These are phyloP conservation scores for Microctonus aethiopoides DNA, from an alignment of 2,888 invertebrate genomes.

Conservation along the genomic window DNA sequence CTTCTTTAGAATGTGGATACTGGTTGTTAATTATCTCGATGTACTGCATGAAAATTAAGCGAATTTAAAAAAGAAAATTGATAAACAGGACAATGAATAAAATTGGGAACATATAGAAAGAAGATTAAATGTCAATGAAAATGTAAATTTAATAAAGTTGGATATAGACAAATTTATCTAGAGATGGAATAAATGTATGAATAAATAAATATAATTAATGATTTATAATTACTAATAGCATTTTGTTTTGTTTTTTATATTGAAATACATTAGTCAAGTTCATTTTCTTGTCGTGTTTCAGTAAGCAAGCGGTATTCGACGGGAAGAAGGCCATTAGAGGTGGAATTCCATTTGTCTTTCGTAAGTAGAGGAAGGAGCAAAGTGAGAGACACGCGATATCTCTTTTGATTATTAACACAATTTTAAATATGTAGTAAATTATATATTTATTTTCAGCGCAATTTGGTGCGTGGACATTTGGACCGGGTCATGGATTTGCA, in stretches of 20 bases:
- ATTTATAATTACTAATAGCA: conserved; percentile 27
- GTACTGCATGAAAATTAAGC: conserved; percentile 17
- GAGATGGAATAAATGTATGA: background rate
- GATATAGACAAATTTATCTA: background rate
- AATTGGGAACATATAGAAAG: background rate
- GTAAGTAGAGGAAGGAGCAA: conserved; percentile 75
- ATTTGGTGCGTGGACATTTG: conserved; percentile 94
- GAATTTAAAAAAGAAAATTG: background rate
- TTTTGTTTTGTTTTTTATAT: conserved; percentile 25
- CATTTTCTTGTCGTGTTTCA: conserved; percentile 68
- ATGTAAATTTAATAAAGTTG: background rate
- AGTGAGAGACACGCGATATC: conserved; percentile 25
- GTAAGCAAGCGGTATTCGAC: conserved; percentile 95
- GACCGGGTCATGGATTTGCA: conserved; percentile 97
- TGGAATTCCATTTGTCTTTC: conserved; percentile 96
- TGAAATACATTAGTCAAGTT: conserved; percentile 30
- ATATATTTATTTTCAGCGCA: conserved; percentile 75
- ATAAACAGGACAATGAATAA: no score
- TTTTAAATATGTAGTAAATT: conserved; percentile 2
- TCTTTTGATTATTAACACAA: conserved; percentile 12
- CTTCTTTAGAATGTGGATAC: conserved; percentile 7
- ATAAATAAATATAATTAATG: conserved; percentile 1
- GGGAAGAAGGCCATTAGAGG: conserved; percentile 96
- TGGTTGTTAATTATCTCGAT: conserved; percentile 26
- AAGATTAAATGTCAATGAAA: no score